Percentiles rank a stretch among this genome's conserved stretches.
Evolutionary conservation across 37 sponge, comb jelly and placozoan species (phyloP).

Genomic region (Lycopodina hypogea): DNA sequence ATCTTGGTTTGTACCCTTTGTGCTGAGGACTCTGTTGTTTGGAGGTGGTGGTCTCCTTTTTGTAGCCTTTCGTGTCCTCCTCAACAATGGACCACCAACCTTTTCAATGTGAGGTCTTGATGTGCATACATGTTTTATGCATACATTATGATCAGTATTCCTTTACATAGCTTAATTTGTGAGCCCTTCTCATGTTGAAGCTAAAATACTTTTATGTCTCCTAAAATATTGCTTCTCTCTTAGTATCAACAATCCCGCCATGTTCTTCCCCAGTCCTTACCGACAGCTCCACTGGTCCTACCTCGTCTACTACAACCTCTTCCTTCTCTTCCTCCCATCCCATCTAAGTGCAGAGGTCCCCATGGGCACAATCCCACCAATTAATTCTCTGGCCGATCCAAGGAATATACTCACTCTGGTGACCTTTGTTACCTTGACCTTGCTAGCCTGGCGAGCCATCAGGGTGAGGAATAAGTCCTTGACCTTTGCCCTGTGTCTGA

Average conservation of each 20-base stretch:
- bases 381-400: conserved; percentile 58
- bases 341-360: conserved; percentile 84
- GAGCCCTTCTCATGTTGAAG: too few relatives aligned
- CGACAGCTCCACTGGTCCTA: conserved; percentile 85
- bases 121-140: background rate
- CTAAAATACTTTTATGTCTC: too few relatives aligned
- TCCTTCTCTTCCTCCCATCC: conserved; percentile 73
- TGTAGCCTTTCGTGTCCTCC: conserved; percentile 19
- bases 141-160: too few relatives aligned
- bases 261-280: conserved; percentile 50
- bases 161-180: too few relatives aligned
- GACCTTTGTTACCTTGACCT: conserved; percentile 12
- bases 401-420: conserved; percentile 65
- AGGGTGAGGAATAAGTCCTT: conserved; percentile 8
- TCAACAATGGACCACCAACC: conserved; percentile 33
- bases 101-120: conserved; percentile 42
- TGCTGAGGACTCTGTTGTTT: conserved; percentile 3
- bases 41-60: conserved; percentile 1
- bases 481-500: conserved; percentile 59
- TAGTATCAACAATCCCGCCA: conserved; percentile 90
- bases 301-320: conserved; percentile 68
- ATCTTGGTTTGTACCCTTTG: background rate
- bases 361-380: conserved; percentile 85
- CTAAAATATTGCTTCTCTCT: background rate
- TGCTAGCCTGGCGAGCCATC: background rate